Conservation (phyloP, 2,888 invertebrate species). For the Oscheius onirici region DNA sequence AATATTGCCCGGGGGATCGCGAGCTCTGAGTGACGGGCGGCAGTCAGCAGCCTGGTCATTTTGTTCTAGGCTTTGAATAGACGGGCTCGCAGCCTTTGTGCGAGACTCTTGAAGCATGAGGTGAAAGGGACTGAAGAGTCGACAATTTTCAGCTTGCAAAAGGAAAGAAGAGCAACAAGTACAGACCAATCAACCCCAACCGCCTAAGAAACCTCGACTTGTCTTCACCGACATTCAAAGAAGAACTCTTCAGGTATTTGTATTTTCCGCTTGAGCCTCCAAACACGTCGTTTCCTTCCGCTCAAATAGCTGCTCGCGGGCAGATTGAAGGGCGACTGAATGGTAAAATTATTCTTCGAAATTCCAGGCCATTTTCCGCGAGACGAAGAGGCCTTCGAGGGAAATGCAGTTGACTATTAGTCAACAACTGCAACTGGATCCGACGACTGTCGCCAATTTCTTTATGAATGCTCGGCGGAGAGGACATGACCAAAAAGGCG, state of each 20-base stretch:
- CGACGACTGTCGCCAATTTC: conserved; percentile 84
- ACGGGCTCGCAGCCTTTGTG: conserved; percentile 9
- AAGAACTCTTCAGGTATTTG: conserved; percentile 84
- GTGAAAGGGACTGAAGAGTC: neutral
- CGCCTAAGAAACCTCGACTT: conserved; percentile 92
- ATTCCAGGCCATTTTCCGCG: conserved; percentile 69
- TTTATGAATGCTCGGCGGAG: conserved; percentile 96
- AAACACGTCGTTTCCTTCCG: neutral
- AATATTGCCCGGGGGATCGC: conserved; percentile 28
- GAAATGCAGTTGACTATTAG: conserved; percentile 71
- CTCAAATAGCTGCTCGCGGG: neutral
- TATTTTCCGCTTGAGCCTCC: neutral
- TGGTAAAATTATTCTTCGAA: conserved; percentile 1
- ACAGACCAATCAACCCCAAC: conserved; percentile 28
- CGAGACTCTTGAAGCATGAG: conserved; percentile 16
- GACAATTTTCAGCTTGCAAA: conserved; percentile 65
- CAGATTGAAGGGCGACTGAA: neutral
- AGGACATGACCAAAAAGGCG: conserved; percentile 26
- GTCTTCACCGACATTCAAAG: conserved; percentile 99
- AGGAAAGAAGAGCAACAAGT: conserved; percentile 64
- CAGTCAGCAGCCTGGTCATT: neutral
- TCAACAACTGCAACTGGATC: conserved; percentile 65
- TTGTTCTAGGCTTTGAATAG: conserved; percentile 25
- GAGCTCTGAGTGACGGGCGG: conserved; percentile 25
- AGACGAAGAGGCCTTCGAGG: conserved; percentile 69